Percentiles rank a stretch among this genome's conserved stretches.
Evolutionary conservation across 35 echinoderm and acorn worm genomes (phyloP).

Genomic region (Apostichopus parvimensis): DNA sequence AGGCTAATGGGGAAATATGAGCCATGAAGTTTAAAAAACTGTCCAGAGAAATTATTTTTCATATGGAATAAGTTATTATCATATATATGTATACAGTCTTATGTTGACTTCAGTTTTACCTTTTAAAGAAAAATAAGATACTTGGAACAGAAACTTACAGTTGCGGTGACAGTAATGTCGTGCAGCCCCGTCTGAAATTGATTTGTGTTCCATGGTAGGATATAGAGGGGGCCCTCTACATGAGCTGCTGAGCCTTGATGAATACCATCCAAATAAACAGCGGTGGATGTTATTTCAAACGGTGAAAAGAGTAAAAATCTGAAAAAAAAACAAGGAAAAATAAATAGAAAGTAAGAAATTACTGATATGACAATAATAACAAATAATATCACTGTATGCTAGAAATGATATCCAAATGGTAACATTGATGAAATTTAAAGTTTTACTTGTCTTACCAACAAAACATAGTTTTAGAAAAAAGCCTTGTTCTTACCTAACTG

Average conservation of each 20-base stretch:
- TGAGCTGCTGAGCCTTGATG: conserved; percentile 59
- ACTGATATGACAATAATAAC: conserved; percentile 6
- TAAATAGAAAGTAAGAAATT: background rate
- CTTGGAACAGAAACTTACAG: conserved; percentile 57
- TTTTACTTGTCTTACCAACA: too few relatives aligned
- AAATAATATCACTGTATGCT: background rate
- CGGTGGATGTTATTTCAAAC: conserved; percentile 55
- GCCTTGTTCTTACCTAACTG: too few relatives aligned
- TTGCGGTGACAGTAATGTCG: conserved; percentile 77
- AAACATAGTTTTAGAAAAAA: too few relatives aligned
- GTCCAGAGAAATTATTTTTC: too few relatives aligned
- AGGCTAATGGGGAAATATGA: too few relatives aligned
- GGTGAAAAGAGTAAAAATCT: conserved; percentile 94
- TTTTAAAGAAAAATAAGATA: background rate
- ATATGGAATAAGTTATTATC: too few relatives aligned
- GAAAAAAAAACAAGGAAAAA: background rate
- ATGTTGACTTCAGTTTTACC: too few relatives aligned
- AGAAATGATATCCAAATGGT: background rate
- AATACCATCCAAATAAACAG: conserved; percentile 71
- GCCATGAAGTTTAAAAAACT: too few relatives aligned
- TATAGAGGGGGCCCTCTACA: conserved; percentile 88
- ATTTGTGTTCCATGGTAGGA: conserved; percentile 83
- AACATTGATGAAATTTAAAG: too few relatives aligned
- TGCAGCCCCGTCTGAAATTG: conserved; percentile 74
- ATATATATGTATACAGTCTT: too few relatives aligned